Conservation (phyloP, 2,113 vertebrate genomes). For the Crypturellus undulatus region DNA sequence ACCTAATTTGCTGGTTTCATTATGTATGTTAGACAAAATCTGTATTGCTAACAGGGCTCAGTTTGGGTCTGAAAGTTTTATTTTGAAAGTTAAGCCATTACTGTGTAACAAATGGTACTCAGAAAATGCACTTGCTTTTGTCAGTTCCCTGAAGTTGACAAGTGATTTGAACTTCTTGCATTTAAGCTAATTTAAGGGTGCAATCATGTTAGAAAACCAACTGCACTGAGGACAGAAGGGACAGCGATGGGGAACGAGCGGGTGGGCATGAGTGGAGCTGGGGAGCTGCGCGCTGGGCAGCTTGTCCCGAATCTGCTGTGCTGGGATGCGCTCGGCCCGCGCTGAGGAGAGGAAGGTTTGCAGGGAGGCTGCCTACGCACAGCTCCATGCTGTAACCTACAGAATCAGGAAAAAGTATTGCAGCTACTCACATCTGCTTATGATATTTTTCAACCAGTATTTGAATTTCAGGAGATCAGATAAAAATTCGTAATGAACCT, state of each 20-base stretch:
- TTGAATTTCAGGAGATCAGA: not conserved
- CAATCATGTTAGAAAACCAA: slow-evolving; percentile 59
- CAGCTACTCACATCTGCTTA: not conserved
- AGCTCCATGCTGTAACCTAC: not conserved
- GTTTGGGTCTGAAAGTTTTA: slow-evolving; percentile 75
- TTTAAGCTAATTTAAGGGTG: slow-evolving; percentile 67
- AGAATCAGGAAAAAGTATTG: not conserved
- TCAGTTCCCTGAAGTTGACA: slow-evolving; percentile 65
- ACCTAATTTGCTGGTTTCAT: slow-evolving; percentile 83
- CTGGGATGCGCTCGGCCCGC: not conserved
- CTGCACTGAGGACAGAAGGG: not conserved
- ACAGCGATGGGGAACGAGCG: not conserved
- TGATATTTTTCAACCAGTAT: not conserved
- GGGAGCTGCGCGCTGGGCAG: too few relatives aligned
- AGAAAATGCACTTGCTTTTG: slow-evolving; percentile 62
- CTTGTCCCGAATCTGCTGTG: too few relatives aligned
- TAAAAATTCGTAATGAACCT: not conserved
- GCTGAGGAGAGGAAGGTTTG: too few relatives aligned
- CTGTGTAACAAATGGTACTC: slow-evolving; percentile 75
- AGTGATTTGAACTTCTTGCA: slow-evolving; percentile 68
- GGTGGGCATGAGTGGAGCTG: too few relatives aligned
- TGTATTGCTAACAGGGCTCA: slow-evolving; percentile 76
- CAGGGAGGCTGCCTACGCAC: accelerated
- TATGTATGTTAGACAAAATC: slow-evolving; percentile 83
- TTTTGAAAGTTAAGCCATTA: slow-evolving; percentile 73